Evolutionary conservation across 2,888 invertebrate genomes (phyloP).

Genomic region (Imbricaverruca yamaguchii): DNA sequence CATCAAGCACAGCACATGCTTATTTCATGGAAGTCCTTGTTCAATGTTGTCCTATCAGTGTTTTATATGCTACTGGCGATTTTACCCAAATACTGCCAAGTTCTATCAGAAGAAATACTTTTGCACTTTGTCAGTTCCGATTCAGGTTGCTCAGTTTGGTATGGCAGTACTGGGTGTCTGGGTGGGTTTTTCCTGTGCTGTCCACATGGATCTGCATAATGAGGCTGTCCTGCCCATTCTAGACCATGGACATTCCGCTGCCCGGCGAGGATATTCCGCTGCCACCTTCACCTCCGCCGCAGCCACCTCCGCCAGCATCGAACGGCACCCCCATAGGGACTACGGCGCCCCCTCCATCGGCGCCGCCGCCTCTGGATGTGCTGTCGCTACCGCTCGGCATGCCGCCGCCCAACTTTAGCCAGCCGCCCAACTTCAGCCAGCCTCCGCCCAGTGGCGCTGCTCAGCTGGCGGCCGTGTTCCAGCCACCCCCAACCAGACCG

Average conservation of each 20-base stretch:
- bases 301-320: not conserved
- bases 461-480: not conserved
- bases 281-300: slow-evolving; percentile 14
- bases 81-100: too few relatives aligned
- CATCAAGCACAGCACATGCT: too few relatives aligned
- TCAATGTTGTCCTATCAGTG: too few relatives aligned
- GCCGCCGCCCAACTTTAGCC: not conserved
- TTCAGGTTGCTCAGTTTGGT: too few relatives aligned
- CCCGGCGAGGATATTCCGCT: slow-evolving; percentile 19
- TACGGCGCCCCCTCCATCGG: not conserved
- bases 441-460: not conserved
- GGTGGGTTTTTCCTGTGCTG: too few relatives aligned
- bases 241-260: slow-evolving; percentile 17
- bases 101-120: too few relatives aligned
- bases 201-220: too few relatives aligned
- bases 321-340: not conserved
- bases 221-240: not conserved
- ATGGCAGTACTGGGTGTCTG: too few relatives aligned
- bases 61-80: too few relatives aligned
- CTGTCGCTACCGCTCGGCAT: not conserved
- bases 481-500: not conserved
- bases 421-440: too few relatives aligned
- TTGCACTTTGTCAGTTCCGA: too few relatives aligned
- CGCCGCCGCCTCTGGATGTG: not conserved
- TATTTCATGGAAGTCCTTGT: too few relatives aligned